These are phyloP conservation scores for Tenthredo livida DNA, from an alignment of 2,888 invertebrate genomes.

Conservation along the genomic window DNA sequence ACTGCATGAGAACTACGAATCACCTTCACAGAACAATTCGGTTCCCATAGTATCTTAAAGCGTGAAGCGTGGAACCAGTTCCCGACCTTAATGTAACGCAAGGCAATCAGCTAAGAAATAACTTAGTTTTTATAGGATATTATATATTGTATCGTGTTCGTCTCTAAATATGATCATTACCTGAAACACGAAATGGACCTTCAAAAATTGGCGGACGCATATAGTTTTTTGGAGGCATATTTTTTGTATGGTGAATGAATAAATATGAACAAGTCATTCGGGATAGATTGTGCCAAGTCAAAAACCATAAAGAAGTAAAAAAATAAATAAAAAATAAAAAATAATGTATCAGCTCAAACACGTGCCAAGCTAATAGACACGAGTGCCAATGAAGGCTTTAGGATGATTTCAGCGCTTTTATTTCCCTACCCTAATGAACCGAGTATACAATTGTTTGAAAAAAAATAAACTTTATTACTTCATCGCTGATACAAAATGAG, in stretches of 20 bases:
- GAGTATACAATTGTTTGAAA: not conserved
- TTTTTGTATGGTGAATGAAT: constrained; percentile 68
- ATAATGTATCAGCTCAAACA: constrained; percentile 56
- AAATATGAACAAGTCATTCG: constrained; percentile 54
- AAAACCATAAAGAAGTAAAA: constrained; percentile 23
- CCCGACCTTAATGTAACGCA: constrained; percentile 75
- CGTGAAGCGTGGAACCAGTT: constrained; percentile 53
- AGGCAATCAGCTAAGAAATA: constrained; percentile 75
- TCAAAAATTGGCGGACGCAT: constrained; percentile 60
- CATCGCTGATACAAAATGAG: not conserved
- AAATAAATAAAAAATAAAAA: no score
- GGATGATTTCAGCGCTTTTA: constrained; percentile 1
- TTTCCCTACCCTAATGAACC: not conserved
- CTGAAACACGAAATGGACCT: constrained; percentile 22
- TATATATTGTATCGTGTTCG: constrained; percentile 76
- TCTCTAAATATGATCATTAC: constrained; percentile 57
- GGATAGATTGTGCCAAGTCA: constrained; percentile 45
- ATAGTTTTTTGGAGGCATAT: constrained; percentile 66
- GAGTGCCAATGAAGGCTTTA: constrained; percentile 44
- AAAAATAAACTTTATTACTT: not conserved
- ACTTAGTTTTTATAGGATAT: constrained; percentile 78
- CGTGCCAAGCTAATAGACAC: constrained; percentile 55
- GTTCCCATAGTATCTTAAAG: not conserved
- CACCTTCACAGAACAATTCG: constrained; percentile 2
- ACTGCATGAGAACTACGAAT: constrained; percentile 70